Base-by-base conservation (phyloP, 2,113 vertebrate genomes). In the Sclerurus mexicanus region DNA sequence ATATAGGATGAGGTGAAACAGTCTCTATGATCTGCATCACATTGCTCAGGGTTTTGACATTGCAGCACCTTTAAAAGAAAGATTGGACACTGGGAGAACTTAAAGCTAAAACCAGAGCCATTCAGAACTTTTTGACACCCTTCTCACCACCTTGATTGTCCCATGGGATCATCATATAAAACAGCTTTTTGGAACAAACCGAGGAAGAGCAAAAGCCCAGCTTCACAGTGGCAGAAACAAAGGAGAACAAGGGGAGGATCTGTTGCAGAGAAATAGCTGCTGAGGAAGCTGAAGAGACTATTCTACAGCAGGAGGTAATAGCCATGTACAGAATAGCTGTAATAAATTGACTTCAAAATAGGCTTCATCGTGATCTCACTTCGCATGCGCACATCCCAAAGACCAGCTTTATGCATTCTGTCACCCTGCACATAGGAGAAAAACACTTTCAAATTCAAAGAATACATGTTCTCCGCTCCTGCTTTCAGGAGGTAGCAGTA, bases 341-440 rank as follows among this genome's bases (percentile, higher is more conserved):
- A 85, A 82, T 73, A 85, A 94, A 74, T 18, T 90, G 58, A 76
- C 76, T 93, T 64, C 64, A 78, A 56, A 94, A 78, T 6, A 59
- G 47, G 53, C 47, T 83, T 87, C 81, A 47, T 35, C 47, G 22
- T 0, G 0, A 62, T 30, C 83, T 92, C 64, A 53, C 88, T 96
- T 90, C 60, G 82, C 35, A 27, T 88, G 71, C 0, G 0, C 72
- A 81, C 12, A 12, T 93, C 60, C 77, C 60, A 64, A 78, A 74
- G 39, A 39, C 71, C 83, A 77, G 84, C 90, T 66, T 97, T 95
- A 95, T 81, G 40, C 78, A 71, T 89, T 82, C 77, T 94, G 95
- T 85, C 93, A 94, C 59, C 42, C 47, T 44, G 52, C 63, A 91
- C 69, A 33, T 6, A 72, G 82, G 37, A 89, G 68, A 39, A 94